Evolutionary conservation across 2,113 vertebrate species (phyloP), one percentile per base, ranked within the genome.

Genomic region (Clarias macrocephalus): DNA sequence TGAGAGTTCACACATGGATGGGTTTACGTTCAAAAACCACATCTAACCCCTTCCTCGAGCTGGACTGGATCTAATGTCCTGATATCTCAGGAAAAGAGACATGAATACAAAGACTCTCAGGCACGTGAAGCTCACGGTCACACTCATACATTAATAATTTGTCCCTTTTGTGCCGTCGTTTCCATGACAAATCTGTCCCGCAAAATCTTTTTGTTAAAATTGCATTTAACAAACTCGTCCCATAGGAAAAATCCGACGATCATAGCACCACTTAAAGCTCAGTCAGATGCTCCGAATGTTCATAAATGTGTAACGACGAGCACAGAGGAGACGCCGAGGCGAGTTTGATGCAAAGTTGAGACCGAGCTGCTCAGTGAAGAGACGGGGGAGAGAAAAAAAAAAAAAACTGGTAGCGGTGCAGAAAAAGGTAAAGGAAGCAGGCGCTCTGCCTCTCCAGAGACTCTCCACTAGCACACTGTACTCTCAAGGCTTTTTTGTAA

Each of bases 1-100:
- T 90, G 80, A 80, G 84, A 84, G 87, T 90, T 88, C 82, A 88
- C 87, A 62, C 82, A 90, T 88, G 87, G 85, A 86, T 80, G 56
- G 80, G 57, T 90, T 90, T 88, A 84, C 86, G 87, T 66, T 68
- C 82, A 60, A 37, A 80, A 75, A 72, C 48, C 73, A 33, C 76
- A 3, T 82, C 83, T 52, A 82, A 60, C 76, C n/a, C 21, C 52
- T 18, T 37, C 57, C 80, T 70, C n/a, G 23, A 12, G 21, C 33
- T 37, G 0, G 54, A 60, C 63, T 12, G 21, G 79, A 37, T 70
- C 82, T 73, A 82, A 63, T 6, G 59, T 66, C 59, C 86, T 33
- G 86, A 73, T 59, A 84, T 63, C 65, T 84, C 21, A 56, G 75
- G 15, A 80, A 77, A 73, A 65, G 56, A 83, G 82, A 84, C 37